Conservation (phyloP, 1,140 invertebrate genomes). For the Subanguina moxae region DNA sequence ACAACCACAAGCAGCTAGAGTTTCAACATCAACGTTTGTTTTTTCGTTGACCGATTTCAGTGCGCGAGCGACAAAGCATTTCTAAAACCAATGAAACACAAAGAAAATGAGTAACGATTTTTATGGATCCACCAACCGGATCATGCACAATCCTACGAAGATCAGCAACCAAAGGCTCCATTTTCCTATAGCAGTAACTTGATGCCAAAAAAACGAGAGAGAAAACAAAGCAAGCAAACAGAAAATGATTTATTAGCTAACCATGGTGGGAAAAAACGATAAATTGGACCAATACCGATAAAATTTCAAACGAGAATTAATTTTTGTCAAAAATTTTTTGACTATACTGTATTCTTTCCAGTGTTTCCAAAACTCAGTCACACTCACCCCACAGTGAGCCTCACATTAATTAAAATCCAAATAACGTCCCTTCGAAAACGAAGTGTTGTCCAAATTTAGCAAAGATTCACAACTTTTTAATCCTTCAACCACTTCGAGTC, state of each 20-base stretch:
- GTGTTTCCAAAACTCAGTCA: no score
- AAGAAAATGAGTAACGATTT: neutral
- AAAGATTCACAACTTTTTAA: no score
- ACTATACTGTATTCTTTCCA: no score
- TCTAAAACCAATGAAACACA: neutral
- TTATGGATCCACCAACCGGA: neutral
- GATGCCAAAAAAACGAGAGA: neutral
- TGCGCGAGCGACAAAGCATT: constrained; percentile 24
- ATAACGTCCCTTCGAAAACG: no score
- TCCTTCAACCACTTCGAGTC: no score
- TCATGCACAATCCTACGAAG: neutral
- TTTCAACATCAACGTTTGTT: constrained; percentile 21
- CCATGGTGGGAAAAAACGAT: no score
- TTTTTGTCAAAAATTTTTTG: no score
- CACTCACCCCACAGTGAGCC: no score
- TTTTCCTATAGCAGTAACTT: neutral
- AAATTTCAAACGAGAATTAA: no score
- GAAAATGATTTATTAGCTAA: neutral
- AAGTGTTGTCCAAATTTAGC: no score
- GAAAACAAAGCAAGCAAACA: neutral
- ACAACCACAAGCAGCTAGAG: constrained; percentile 14
- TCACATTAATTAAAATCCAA: no score
- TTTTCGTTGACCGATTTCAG: neutral
- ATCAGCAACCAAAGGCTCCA: constrained; percentile 1
- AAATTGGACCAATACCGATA: no score